Conservation (phyloP, 1,140 invertebrate genomes). For the Macrobrachium rosenbergii region DNA sequence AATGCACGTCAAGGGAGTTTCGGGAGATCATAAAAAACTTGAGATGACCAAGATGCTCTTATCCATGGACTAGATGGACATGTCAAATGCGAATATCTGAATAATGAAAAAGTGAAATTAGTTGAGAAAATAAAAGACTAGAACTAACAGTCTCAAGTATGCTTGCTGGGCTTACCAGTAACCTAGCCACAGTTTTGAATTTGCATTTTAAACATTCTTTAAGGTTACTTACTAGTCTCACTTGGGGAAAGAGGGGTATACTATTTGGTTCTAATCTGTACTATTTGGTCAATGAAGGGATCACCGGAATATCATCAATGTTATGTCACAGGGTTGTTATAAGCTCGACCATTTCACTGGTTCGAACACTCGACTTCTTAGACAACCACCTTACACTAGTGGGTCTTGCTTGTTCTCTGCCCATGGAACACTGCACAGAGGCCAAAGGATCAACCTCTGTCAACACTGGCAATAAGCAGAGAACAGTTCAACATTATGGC, state of each 20-base stretch:
- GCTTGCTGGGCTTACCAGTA: slow-evolving; percentile 28
- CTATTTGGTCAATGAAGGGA: slow-evolving; percentile 50
- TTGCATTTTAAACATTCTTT: slow-evolving; percentile 7
- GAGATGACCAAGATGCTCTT: slow-evolving; percentile 1
- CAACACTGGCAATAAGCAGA: slow-evolving; percentile 49
- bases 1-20: slow-evolving; percentile 8
- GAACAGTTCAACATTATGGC: slow-evolving; percentile 55
- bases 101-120: slow-evolving; percentile 26
- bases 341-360: slow-evolving; percentile 45
- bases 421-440: slow-evolving; percentile 9
- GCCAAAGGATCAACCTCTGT: slow-evolving; percentile 9
- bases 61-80: slow-evolving; percentile 29
- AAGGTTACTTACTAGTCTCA: slow-evolving; percentile 43
- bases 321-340: slow-evolving; percentile 25
- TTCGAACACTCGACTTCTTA: slow-evolving; percentile 18
- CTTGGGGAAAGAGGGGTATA: slow-evolving; percentile 38
- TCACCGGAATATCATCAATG: slow-evolving; percentile 32
- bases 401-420: slow-evolving; percentile 5
- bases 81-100: slow-evolving; percentile 2
- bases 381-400: slow-evolving; percentile 13
- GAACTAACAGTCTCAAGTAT: slow-evolving; percentile 44
- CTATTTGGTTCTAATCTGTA: slow-evolving; percentile 51
- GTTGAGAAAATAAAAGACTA: slow-evolving; percentile 27
- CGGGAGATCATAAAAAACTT: slow-evolving; percentile 7
- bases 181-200: slow-evolving; percentile 30